A percentile compares a stretch with the other conserved stretches of the same genome.
Conservation (phyloP, 2,888 invertebrate species). For the Apantesis nais region DNA sequence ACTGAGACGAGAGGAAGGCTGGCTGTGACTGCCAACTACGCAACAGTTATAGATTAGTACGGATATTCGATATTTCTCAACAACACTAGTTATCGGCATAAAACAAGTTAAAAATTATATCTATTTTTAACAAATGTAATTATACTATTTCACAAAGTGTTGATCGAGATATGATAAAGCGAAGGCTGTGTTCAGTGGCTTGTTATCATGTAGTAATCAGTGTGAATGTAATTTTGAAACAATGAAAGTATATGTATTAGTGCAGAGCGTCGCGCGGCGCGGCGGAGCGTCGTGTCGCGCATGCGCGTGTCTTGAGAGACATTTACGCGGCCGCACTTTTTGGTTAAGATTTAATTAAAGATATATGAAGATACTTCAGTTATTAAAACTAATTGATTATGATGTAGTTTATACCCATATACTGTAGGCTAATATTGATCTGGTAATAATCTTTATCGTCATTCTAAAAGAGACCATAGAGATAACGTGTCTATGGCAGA, state of each 20-base stretch:
- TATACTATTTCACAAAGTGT: conserved; percentile 12
- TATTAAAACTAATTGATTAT: not conserved
- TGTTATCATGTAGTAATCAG: conserved; percentile 15
- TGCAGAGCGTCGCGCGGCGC: conserved; percentile 8
- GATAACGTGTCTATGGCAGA: too few species aligned
- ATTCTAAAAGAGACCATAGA: too few species aligned
- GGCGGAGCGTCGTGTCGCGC: not conserved
- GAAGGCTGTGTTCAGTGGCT: conserved; percentile 16
- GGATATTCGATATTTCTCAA: conserved; percentile 11
- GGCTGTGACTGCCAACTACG: not conserved
- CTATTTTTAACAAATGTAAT: conserved; percentile 14
- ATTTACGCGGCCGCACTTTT: not conserved
- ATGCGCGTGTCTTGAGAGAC: not conserved
- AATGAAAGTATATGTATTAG: conserved; percentile 6
- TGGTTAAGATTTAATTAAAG: not conserved
- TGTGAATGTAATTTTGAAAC: conserved; percentile 18
- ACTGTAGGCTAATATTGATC: not conserved
- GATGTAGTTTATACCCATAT: not conserved
- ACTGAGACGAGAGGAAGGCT: conserved; percentile 13
- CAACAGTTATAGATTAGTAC: conserved; percentile 12
- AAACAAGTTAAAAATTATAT: conserved; percentile 4
- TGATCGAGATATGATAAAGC: conserved; percentile 14
- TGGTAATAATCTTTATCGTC: not conserved
- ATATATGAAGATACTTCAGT: not conserved
- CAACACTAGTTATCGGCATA: conserved; percentile 4